Base-by-base conservation (phyloP, 2,797 vertebrate species). In the Echiichthys vipera region DNA sequence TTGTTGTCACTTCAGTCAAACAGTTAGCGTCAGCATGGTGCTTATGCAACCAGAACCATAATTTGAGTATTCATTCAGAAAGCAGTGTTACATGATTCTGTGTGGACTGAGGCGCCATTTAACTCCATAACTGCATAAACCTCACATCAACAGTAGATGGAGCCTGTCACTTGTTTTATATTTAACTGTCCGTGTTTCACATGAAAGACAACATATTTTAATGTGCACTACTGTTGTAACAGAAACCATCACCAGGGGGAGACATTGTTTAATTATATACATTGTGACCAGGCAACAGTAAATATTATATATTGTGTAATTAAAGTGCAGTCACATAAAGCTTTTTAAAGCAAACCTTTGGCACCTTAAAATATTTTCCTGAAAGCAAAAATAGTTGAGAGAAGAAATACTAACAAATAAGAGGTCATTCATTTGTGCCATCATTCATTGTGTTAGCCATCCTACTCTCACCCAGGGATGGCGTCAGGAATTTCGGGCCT, bases 191-290 rank as follows among this genome's bases (percentile, higher is more conserved):
- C 14, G 40, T 34, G 30, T 55, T 32, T 29, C 15, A 40, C 56
- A 59, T 45, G 13, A 4, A n/a, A 37, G 11, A 24, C 5, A 47
- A 27, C 24, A n/a, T 18, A 10, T 43, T 43, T 65, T 1, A 43
- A 50, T 56, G 15, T 50, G n/a, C 10, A 27, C 7, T 0, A 5
- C 18, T 74, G 78, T 27, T 55, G 68, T 84, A 50, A 63, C 40
- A 49, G 13, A 42, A 11, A 12, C 9, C 42, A 43, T 49, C 92
- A 90, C 74, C n/a, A 89, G 91, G 81, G 81, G 86, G 84, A 55
- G 83, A 75, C 39, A 80, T 49, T 65, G 45, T 25, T 46, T 17
- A 59, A 64, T 43, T 29, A 24, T n/a, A n/a, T n/a, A n/a, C n/a
- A n/a, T n/a, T n/a, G n/a, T n/a, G n/a, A n/a, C n/a, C n/a, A 32